Evolutionary conservation across 1,140 invertebrate genomes (phyloP).

Genomic region (Onthophagus taurus): DNA sequence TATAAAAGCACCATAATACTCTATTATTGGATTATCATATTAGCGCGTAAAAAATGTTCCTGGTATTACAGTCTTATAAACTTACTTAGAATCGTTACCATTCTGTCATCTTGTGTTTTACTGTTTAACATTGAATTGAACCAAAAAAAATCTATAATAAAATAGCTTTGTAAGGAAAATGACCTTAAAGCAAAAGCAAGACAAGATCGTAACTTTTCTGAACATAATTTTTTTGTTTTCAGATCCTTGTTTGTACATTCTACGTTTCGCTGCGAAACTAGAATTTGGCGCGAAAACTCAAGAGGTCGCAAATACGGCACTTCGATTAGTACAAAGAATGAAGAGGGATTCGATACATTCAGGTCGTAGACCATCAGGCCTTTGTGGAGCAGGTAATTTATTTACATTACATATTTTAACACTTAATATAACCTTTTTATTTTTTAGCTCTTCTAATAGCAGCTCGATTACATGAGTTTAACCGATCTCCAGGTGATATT

Average conservation of each 20-base stretch:
- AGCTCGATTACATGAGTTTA: constrained; percentile 85
- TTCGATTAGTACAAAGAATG: constrained; percentile 92
- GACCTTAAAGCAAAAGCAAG: too few relatives aligned
- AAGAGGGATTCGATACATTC: constrained; percentile 96
- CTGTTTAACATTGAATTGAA: too few relatives aligned
- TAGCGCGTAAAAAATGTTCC: too few relatives aligned
- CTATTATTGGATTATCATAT: too few relatives aligned
- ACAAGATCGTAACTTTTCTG: too few relatives aligned
- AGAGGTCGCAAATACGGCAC: constrained; percentile 90
- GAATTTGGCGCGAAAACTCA: constrained; percentile 88
- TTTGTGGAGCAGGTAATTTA: constrained; percentile 83
- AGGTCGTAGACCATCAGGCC: constrained; percentile 87
- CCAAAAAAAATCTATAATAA: too few relatives aligned
- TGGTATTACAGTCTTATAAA: too few relatives aligned
- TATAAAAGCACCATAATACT: too few relatives aligned
- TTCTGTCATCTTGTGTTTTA: too few relatives aligned
- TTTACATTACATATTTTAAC: neutral
- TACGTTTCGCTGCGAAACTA: constrained; percentile 88
- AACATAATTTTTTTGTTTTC: constrained; percentile 32
- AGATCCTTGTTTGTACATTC: constrained; percentile 93
- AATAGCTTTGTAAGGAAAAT: too few relatives aligned
- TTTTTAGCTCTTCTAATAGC: constrained; percentile 84
- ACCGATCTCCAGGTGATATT: constrained; percentile 76
- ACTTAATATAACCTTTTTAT: constrained; percentile 5
- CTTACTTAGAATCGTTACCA: too few relatives aligned